Percentiles rank a stretch among this genome's conserved stretches.
These are phyloP conservation scores for Lycaon pictus DNA, from an alignment of 2,113 vertebrate genomes.

Conservation along the genomic window DNA sequence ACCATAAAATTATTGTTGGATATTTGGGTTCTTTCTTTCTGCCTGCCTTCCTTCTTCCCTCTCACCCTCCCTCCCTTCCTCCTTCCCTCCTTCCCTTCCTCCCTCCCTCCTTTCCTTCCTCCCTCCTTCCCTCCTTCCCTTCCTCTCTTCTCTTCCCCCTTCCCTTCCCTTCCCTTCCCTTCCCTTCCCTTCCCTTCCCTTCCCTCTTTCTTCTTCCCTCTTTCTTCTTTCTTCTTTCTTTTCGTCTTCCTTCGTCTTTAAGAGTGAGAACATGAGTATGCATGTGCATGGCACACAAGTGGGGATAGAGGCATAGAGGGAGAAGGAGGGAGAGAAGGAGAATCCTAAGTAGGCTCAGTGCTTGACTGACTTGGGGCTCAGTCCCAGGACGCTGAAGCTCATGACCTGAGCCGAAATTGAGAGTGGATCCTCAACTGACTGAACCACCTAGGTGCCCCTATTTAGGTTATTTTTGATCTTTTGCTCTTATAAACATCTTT, in stretches of 20 bases:
- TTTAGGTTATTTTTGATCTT: neutral
- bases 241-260: neutral
- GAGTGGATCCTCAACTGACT: neutral
- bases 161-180: neutral
- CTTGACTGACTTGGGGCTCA: neutral
- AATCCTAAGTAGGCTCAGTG: neutral
- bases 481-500: neutral
- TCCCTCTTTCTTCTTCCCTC: too few species aligned
- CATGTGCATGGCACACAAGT: neutral
- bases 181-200: too few species aligned
- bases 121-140: too few species aligned
- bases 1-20: neutral
- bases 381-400: neutral
- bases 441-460: neutral
- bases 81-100: too few species aligned
- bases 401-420: neutral
- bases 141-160: neutral
- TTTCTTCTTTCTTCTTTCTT: neutral
- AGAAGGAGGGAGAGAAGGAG: neutral
- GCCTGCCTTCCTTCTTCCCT: too few species aligned
- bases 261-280: neutral
- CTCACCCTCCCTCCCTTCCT: neutral
- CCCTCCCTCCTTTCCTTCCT: fast-evolving
- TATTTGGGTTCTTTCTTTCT: neutral
- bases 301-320: neutral